These are phyloP conservation scores for Zapornia atra DNA, from an alignment of 2,113 vertebrate genomes.

Conservation along the genomic window DNA sequence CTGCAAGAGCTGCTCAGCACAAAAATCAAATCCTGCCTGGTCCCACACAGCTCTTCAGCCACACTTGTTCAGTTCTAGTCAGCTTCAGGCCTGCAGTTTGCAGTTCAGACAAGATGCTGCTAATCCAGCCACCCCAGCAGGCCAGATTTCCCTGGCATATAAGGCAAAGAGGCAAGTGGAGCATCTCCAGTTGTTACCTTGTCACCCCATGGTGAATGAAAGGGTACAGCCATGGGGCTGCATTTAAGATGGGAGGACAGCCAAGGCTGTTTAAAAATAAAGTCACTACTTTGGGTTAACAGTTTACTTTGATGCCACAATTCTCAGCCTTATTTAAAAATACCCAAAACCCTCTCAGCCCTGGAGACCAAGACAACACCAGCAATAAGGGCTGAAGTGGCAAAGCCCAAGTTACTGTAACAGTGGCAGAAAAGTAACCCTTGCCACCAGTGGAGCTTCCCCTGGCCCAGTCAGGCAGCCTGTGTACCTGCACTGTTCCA, in stretches of 20 bases:
- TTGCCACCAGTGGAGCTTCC: not conserved
- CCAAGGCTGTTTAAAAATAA: not conserved
- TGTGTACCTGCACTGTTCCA: fast-evolving
- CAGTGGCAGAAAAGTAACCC: not conserved
- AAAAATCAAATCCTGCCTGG: not conserved
- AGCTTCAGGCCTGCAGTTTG: not conserved
- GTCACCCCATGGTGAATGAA: not conserved
- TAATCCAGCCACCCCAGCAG: not conserved
- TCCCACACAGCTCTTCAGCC: not conserved
- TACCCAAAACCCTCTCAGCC: not conserved
- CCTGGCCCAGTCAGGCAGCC: not conserved
- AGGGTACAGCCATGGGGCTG: not conserved
- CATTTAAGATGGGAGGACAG: not conserved
- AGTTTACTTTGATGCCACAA: not conserved
- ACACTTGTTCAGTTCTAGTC: not conserved
- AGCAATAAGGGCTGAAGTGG: not conserved
- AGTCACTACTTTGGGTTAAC: not conserved
- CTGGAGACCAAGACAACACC: not conserved
- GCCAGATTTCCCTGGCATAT: not conserved
- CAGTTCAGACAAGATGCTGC: not conserved
- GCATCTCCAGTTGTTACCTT: not conserved
- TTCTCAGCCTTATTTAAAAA: not conserved
- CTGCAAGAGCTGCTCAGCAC: not conserved
- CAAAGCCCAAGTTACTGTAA: not conserved
- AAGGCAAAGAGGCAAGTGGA: not conserved